Conservation (phyloP, 1,140 invertebrate species). For the Drosophila ogumai region DNA sequence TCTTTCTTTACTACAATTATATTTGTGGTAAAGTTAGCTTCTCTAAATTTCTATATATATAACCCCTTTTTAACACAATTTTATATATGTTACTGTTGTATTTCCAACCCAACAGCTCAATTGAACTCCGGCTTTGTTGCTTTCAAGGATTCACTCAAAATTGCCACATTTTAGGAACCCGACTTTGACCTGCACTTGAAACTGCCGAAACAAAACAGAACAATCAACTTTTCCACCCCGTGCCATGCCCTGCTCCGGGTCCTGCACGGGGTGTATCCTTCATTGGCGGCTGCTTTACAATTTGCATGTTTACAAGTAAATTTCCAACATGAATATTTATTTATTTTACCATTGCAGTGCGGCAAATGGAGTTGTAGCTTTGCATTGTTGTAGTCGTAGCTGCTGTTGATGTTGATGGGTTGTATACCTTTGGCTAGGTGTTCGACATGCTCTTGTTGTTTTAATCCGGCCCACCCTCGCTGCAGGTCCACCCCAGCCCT, state of each 20-base stretch:
- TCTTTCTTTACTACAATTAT: not conserved
- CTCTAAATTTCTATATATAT: not conserved
- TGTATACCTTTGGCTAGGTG: conserved; percentile 52
- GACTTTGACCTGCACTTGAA: conserved; percentile 56
- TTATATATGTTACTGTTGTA: not conserved
- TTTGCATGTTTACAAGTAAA: conserved; percentile 64
- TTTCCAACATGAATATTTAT: conserved; percentile 60
- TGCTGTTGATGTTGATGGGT: conserved; percentile 44
- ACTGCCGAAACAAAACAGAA: conserved; percentile 38
- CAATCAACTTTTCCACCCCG: conserved; percentile 17
- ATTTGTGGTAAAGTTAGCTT: not conserved
- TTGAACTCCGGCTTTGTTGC: not conserved
- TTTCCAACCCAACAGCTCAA: conserved; percentile 3
- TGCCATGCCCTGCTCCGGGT: not conserved
- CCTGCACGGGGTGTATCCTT: conserved; percentile 4
- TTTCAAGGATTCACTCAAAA: conserved; percentile 1
- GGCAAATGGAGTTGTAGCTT: conserved; percentile 39
- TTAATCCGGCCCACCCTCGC: conserved; percentile 30
- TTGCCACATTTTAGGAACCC: conserved; percentile 36
- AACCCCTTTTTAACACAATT: not conserved
- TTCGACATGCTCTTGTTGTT: conserved; percentile 50
- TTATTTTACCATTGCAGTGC: conserved; percentile 56
- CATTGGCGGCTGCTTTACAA: conserved; percentile 50
- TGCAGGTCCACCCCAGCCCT: not conserved
- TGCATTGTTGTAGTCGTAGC: conserved; percentile 27